phyloP scores from a whole-genome alignment of 2,888 invertebrate genomes.

The Apodemia mormo region DNA sequence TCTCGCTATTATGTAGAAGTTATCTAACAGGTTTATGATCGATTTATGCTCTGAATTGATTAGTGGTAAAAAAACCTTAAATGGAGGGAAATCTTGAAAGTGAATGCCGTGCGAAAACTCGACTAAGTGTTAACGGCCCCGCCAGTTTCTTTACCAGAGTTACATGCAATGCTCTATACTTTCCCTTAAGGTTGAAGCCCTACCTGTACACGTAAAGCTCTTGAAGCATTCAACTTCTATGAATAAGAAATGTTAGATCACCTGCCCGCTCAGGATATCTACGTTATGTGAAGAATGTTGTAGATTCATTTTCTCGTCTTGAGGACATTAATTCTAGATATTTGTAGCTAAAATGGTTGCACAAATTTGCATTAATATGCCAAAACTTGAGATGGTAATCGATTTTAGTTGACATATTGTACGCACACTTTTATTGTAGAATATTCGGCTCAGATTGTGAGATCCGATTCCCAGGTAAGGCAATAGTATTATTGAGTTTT shows the following conservation, averaged over 20 bases:
- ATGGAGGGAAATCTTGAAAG: slow-evolving; percentile 73
- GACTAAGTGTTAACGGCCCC: slow-evolving; percentile 60
- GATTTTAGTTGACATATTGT: too few species aligned
- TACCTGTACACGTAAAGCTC: background rate
- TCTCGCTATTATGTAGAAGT: background rate
- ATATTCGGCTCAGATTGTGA: too few species aligned
- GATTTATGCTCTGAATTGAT: slow-evolving; percentile 12
- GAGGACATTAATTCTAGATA: too few species aligned
- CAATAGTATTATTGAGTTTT: too few species aligned
- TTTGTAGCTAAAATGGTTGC: too few species aligned
- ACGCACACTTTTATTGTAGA: too few species aligned
- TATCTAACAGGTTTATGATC: background rate
- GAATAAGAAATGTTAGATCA: background rate
- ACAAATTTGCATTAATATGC: too few species aligned
- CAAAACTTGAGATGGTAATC: too few species aligned
- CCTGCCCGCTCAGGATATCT: background rate
- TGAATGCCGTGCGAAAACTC: slow-evolving; percentile 68
- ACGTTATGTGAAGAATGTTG: too few species aligned
- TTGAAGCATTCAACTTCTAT: background rate
- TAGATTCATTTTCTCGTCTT: too few species aligned
- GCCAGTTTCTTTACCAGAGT: slow-evolving; percentile 54
- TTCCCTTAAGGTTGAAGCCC: slow-evolving; percentile 34
- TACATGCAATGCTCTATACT: slow-evolving; percentile 39
- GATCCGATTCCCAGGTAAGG: too few species aligned
- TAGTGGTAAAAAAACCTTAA: slow-evolving; percentile 43